These are phyloP conservation scores for Drosophila melanogaster DNA, from an alignment of 1,140 invertebrate genomes.

Conservation along the genomic window Release_6_plus_ISO1_MT NT_033777.3:28215001-28215500, in stretches of 20 bases:
- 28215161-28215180: not conserved
- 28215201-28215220: not conserved
- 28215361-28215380: slow-evolving; percentile 60
- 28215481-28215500: slow-evolving; percentile 73
- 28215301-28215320: slow-evolving; percentile 6
- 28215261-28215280: slow-evolving; percentile 25
- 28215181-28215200: not conserved
- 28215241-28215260: slow-evolving; percentile 16
- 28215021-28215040: slow-evolving; percentile 1
- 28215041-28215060: not conserved
- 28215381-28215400: slow-evolving; percentile 51
- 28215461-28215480: slow-evolving; percentile 68
- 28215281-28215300: slow-evolving; percentile 11
- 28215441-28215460: slow-evolving; percentile 55
- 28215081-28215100: not conserved
- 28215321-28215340: slow-evolving; percentile 17
- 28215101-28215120: not conserved
- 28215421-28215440: slow-evolving; percentile 34
- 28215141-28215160: no score
- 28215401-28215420: slow-evolving; percentile 13
- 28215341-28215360: not conserved
- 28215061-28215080: not conserved
- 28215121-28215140: no score
- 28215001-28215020: not conserved
- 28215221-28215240: not conserved